Conservation (phyloP, 1,140 invertebrate species). For the Yoshiicerus persimilis region DNA sequence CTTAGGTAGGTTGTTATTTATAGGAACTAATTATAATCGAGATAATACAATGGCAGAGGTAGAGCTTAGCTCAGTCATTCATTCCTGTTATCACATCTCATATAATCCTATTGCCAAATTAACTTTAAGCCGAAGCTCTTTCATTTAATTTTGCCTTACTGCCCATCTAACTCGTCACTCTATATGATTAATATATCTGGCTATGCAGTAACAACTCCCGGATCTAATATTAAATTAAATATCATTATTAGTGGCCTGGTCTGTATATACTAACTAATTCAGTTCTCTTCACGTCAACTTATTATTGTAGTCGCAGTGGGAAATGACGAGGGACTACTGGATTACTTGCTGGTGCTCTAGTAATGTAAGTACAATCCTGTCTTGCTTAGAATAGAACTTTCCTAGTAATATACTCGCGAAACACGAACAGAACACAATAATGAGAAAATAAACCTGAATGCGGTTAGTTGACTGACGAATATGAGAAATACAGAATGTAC, state of each 20-base stretch:
- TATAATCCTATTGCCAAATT: slow-evolving; percentile 6
- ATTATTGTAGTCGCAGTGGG: not conserved
- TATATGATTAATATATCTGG: not conserved
- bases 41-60: not conserved
- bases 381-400: too few relatives aligned
- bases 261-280: not conserved
- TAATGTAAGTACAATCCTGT: too few relatives aligned
- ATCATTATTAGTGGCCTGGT: not conserved
- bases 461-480: not conserved
- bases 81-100: not conserved
- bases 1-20: not conserved
- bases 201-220: not conserved
- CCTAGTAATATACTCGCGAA: too few relatives aligned
- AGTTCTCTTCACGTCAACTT: not conserved
- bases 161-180: not conserved
- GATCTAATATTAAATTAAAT: not conserved
- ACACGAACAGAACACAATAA: not conserved
- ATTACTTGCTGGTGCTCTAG: not conserved
- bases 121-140: not conserved
- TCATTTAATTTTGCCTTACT: not conserved
- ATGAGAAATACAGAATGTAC: not conserved
- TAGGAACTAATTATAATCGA: not conserved
- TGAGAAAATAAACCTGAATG: not conserved
- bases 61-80: not conserved
- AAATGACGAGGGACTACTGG: not conserved